A percentile compares a stretch with the other conserved stretches of the same genome.
These are phyloP conservation scores for Callaeas wilsoni DNA, from an alignment of 2,113 vertebrate genomes.

Conservation along the genomic window DNA sequence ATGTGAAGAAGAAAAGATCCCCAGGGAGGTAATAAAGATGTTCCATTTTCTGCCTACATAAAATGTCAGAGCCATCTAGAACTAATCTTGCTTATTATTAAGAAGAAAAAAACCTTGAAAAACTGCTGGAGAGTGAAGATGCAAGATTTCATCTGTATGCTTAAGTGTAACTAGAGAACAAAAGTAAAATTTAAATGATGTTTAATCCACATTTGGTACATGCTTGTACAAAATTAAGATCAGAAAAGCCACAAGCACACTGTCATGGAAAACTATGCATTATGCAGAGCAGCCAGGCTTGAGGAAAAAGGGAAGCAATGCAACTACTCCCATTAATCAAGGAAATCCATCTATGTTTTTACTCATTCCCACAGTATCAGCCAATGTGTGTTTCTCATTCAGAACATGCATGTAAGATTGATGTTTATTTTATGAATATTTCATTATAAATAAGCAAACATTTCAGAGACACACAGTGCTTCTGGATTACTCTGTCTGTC, in stretches of 20 bases:
- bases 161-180: not conserved
- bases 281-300: not conserved
- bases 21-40: conserved; percentile 19
- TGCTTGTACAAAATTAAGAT: not conserved
- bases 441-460: not conserved
- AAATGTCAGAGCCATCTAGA: conserved; percentile 11
- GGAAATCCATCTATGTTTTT: not conserved
- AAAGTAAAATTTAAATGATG: not conserved
- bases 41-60: conserved; percentile 18
- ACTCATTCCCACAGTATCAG: not conserved
- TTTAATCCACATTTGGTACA: not conserved
- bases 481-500: not conserved
- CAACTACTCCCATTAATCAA: not conserved
- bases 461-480: not conserved
- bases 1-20: not conserved
- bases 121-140: not conserved
- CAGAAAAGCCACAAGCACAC: not conserved
- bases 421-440: not conserved
- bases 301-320: not conserved
- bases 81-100: conserved; percentile 3
- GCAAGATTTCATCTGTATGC: not conserved
- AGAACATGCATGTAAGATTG: not conserved
- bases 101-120: not conserved
- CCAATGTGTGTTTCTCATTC: not conserved
- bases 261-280: not conserved